phyloP scores from a whole-genome alignment of 2,888 invertebrate species.

The Tiphia femorata region DNA sequence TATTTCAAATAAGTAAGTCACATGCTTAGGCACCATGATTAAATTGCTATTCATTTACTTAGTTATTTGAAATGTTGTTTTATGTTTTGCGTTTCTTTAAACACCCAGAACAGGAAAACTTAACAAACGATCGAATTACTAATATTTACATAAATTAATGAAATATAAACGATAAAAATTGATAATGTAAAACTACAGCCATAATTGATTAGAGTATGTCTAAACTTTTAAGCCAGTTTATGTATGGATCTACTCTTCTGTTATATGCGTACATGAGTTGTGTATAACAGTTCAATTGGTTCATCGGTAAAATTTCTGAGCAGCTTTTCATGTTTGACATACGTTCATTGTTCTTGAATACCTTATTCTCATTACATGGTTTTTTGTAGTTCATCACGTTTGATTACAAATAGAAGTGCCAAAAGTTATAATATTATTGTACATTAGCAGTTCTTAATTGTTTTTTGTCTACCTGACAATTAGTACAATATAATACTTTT shows the following conservation, averaged over 20 bases:
- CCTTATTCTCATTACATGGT: too few relatives aligned
- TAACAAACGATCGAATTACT: constrained; percentile 44
- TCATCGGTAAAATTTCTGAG: constrained; percentile 28
- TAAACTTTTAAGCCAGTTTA: constrained; percentile 41
- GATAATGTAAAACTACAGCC: constrained; percentile 52
- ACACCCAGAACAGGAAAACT: constrained; percentile 27
- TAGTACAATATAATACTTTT: not conserved
- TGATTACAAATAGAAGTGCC: not conserved
- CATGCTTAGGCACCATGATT: constrained; percentile 35
- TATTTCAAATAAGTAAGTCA: constrained; percentile 44
- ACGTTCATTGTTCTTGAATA: too few relatives aligned
- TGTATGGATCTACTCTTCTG: constrained; percentile 23
- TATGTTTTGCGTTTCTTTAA: constrained; percentile 7
- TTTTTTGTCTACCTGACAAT: not conserved
- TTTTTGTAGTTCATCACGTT: not conserved
- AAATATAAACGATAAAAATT: constrained; percentile 52
- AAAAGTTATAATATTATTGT: not conserved
- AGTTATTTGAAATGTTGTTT: constrained; percentile 38
- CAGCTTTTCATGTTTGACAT: constrained; percentile 29
- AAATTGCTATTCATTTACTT: constrained; percentile 17
- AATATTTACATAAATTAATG: constrained; percentile 61
- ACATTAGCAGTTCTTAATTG: not conserved
- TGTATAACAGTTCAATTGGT: constrained; percentile 1
- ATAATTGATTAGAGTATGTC: constrained; percentile 47
- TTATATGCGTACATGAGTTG: constrained; percentile 1